A percentile compares a stretch with the other conserved stretches of the same genome.
Evolutionary conservation across 2,113 vertebrate species (phyloP).

Genomic region (Crocuta crocuta): DNA sequence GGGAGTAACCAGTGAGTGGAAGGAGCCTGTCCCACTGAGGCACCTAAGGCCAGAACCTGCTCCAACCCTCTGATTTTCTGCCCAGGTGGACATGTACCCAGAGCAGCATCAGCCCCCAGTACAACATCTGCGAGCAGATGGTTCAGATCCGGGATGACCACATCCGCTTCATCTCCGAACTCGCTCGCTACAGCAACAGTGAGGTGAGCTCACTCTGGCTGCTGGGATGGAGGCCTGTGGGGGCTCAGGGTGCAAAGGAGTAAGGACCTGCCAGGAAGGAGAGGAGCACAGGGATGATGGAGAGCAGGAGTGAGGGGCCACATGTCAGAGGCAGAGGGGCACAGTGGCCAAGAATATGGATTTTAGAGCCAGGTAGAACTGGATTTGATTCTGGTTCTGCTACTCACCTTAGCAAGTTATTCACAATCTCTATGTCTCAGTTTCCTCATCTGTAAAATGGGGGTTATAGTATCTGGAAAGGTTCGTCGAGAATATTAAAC

Average conservation of each 20-base stretch:
- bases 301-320: background rate
- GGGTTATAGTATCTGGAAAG: background rate
- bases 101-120: conserved; percentile 99
- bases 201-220: conserved; percentile 86
- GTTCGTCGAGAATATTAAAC: background rate
- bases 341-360: background rate
- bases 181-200: conserved; percentile 99
- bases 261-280: background rate
- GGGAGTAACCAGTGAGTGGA: conserved; percentile 37
- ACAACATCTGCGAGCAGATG: conserved; percentile 99
- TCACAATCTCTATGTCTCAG: background rate
- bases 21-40: conserved; percentile 7
- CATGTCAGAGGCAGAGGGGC: background rate
- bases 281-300: accelerated
- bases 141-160: conserved; percentile 99
- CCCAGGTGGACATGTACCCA: conserved; percentile 99
- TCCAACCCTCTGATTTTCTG: conserved; percentile 74
- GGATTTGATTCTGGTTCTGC: background rate
- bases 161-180: conserved; percentile 99
- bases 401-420: background rate
- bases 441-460: background rate
- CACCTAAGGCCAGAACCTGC: background rate
- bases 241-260: background rate
- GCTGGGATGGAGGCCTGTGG: background rate
- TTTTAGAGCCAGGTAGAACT: background rate